Conservation (phyloP, 1,140 invertebrate species). For the Zaprionus vittiger region DNA sequence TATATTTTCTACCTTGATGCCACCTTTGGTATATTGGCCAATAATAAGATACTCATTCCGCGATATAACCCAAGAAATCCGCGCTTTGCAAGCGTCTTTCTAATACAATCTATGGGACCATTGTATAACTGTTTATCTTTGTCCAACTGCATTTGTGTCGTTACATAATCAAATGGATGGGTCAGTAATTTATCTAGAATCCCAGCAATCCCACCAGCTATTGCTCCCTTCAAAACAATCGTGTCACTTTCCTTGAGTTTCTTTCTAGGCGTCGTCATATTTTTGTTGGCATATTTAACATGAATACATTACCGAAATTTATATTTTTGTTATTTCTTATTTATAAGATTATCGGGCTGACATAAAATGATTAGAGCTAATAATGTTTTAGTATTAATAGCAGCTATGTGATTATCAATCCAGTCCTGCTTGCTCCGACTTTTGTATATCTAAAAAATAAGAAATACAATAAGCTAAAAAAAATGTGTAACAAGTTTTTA, state of each 20-base stretch:
- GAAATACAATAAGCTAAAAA: too few species aligned
- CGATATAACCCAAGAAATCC: constrained; percentile 97
- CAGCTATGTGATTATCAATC: too few species aligned
- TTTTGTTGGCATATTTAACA: background rate
- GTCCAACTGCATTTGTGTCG: constrained; percentile 98
- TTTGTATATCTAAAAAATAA: too few species aligned
- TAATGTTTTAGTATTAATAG: too few species aligned
- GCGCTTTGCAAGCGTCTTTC: constrained; percentile 94
- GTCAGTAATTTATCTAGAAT: constrained; percentile 99
- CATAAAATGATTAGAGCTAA: too few species aligned
- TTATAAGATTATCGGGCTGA: too few species aligned
- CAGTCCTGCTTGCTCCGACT: too few species aligned
- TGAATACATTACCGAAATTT: too few species aligned
- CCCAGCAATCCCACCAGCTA: constrained; percentile 91
- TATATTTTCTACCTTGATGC: constrained; percentile 88
- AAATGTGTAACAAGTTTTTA: too few species aligned
- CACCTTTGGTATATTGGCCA: constrained; percentile 98
- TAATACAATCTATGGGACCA: constrained; percentile 96
- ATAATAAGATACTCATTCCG: constrained; percentile 96
- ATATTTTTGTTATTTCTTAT: too few species aligned
- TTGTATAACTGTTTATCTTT: constrained; percentile 87
- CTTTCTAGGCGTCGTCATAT: background rate
- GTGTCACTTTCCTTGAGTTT: constrained; percentile 82
- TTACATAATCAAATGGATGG: constrained; percentile 99
- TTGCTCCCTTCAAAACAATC: constrained; percentile 89